phyloP scores from a whole-genome alignment of 2,113 vertebrate species.

The Macroglossus sobrinus region DNA sequence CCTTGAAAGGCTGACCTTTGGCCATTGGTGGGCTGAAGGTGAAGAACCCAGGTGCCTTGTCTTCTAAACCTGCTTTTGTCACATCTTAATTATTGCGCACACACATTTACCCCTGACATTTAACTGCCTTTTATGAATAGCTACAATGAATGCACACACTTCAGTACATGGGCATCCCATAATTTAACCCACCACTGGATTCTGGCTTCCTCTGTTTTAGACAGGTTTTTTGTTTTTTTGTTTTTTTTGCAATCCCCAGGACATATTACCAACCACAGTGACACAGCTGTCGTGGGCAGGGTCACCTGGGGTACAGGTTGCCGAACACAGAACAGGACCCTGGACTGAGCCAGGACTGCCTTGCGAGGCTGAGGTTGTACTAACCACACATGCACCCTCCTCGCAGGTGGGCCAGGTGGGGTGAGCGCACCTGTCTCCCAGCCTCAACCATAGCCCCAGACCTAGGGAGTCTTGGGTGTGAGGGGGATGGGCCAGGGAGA shows the following conservation, averaged over 20 bases:
- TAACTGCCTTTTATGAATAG: neutral
- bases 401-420: neutral
- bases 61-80: neutral
- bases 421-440: neutral
- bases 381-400: accelerated
- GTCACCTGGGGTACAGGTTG: neutral
- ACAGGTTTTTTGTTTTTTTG: neutral
- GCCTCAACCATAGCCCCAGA: neutral
- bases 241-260: neutral
- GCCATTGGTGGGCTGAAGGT: neutral
- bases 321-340: neutral
- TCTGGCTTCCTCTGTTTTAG: neutral
- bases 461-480: neutral
- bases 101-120: neutral
- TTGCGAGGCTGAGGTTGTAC: neutral
- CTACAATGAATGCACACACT: accelerated
- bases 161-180: no score
- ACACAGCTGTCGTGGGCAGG: neutral
- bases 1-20: neutral
- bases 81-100: neutral
- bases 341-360: neutral
- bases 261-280: neutral
- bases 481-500: neutral
- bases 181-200: no score
- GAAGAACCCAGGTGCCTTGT: neutral